Evolutionary conservation across 2,888 invertebrate genomes (phyloP), one percentile per base, ranked within the genome.

Genomic region (Drosophila trichaetosa): DNA sequence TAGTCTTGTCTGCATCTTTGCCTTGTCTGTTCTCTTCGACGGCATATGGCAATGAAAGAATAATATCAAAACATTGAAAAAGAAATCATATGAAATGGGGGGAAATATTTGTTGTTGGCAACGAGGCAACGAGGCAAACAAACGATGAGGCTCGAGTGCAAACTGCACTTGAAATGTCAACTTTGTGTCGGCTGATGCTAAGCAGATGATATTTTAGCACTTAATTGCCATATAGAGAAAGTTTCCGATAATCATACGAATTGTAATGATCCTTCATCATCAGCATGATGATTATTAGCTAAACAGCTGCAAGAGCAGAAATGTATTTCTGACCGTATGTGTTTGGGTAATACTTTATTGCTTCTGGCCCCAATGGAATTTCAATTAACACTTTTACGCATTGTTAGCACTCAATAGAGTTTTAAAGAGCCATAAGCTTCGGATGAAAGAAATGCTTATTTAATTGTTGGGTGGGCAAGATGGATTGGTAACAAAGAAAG

Each of bases 131-230:
- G 48, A 52, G 46, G 29, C 34, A 67, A 68, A 29, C 54, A 56
- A 46, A 68, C 51, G 58, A 53, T 46, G 40, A 60, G 64, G 54
- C 53, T 68, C 71, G 69, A 79, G 69, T 73, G 77, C 73, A 77
- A 78, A 83, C 80, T 89, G 85, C 87, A 89, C 89, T 89, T 86
- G 89, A 87, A 84, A 86, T 89, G 87, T 89, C 89, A 89, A 80
- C 88, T 89, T 82, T 86, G 79, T 69, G 84, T 87, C 83, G 78
- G 80, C 72, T 82, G 87, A 87, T 80, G 79, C 77, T 85, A 77
- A 82, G 62, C 87, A 87, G 87, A 78, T 72, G 70, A 83, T 72
- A 46, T 81, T 74, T 77, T 75, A 85, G 62, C 85, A 75, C 71
- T 69, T 77, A 56, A 81, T 75, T 67, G 61, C 67, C 72, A 70